A percentile compares a stretch with the other conserved stretches of the same genome.
phyloP scores from a whole-genome alignment of 2,888 invertebrate genomes.

The Clepsis dumicolana region DNA sequence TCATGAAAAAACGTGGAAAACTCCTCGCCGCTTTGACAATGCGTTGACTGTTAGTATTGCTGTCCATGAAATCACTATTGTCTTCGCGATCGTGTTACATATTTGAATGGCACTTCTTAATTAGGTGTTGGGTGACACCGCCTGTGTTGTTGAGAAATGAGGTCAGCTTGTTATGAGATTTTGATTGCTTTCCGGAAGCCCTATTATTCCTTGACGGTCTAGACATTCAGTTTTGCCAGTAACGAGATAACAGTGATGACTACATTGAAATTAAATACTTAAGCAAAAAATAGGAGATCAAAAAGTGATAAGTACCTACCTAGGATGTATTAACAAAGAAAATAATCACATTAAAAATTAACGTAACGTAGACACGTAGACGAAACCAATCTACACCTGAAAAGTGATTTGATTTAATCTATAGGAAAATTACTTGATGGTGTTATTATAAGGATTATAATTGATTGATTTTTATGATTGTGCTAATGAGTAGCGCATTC shows the following conservation, averaged over 20 bases:
- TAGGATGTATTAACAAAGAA: background rate
- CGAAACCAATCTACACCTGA: constrained; percentile 10
- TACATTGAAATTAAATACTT: background rate
- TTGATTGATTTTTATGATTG: constrained; percentile 43
- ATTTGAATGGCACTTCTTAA: constrained; percentile 37
- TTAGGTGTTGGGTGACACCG: constrained; percentile 46
- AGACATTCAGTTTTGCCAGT: constrained; percentile 14
- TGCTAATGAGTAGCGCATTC: constrained; percentile 42
- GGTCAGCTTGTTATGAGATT: constrained; percentile 45
- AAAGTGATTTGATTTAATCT: constrained; percentile 30
- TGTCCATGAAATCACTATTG: constrained; percentile 37
- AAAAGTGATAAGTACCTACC: background rate
- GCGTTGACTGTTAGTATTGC: constrained; percentile 16
- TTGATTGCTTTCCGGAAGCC: constrained; percentile 44
- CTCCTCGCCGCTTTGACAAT: background rate
- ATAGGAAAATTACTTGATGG: constrained; percentile 26
- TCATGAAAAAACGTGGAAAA: background rate
- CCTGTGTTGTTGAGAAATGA: constrained; percentile 43
- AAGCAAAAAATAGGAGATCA: background rate
- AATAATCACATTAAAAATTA: background rate
- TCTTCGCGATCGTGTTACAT: constrained; percentile 40
- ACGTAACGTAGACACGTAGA: background rate
- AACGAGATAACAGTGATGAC: background rate
- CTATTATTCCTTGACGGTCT: constrained; percentile 29
- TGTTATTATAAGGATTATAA: constrained; percentile 30